Evolutionary conservation across 1,140 invertebrate genomes (phyloP), one percentile per base, ranked within the genome.

Genomic region (Drepana arcuata): DNA sequence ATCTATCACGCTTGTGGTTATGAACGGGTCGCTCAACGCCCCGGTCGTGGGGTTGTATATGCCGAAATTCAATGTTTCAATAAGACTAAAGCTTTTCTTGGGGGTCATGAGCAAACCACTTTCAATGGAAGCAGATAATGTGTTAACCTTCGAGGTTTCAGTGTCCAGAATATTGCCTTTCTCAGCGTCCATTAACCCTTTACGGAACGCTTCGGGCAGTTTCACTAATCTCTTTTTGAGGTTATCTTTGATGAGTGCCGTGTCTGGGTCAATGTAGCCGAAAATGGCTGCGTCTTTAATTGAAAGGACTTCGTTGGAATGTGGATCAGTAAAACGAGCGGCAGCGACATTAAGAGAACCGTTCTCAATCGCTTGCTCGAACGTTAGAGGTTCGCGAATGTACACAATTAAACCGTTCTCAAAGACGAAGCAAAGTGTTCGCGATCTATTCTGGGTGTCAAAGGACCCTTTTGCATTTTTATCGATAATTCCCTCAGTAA

Each of bases 171-270:
- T 92, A 66, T 91, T 93, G 45, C 90, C 90, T 48, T 94, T 95
- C 34, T 95, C 93, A 10, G 91, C 88, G 73, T 97, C 95, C 82
- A 96, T 91, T 9, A 96, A 81, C 12, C 93, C 95, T 68, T 91
- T 91, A 25, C 92, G 87, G 79, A 93, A 94, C 9, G 93, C 95
- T 67, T 96, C 94, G 13, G 91, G 89, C 35, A 97, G 84, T 60
- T 93, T 94, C 5, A 95, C 86, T 37, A 96, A 75, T 60, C 91
- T 90, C 55, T 90, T 90, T 61, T 93, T 93, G 48, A 90, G 87
- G 42, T 89, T 88, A 84, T 96, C 94, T 87, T 96, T 96, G 24
- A 97, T 89, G 35, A 96, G 78, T 16, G 92, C 94, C 5, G 94
- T 93, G 70, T 95, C 90, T 0, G 94, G 89, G 84, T 97, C 93